phyloP scores from a whole-genome alignment of 2,797 vertebrate genomes.

The Tenualosa ilisha region DNA sequence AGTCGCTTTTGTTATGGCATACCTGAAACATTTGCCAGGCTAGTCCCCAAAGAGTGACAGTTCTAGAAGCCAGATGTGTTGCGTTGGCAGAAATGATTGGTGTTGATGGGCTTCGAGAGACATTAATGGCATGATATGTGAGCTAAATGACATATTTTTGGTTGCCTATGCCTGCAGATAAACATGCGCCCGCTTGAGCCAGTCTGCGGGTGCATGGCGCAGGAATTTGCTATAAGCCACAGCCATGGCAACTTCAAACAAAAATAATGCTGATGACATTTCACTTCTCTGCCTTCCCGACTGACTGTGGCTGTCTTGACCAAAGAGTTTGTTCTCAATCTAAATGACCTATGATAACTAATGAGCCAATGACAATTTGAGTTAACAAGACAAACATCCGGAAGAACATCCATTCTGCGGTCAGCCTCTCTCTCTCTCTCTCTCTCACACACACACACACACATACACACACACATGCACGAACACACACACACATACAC shows the following conservation, averaged over 20 bases:
- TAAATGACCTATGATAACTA: neutral
- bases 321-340: slow-evolving; percentile 10
- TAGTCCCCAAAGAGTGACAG: neutral
- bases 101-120: neutral
- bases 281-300: neutral
- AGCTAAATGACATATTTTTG: neutral
- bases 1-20: neutral
- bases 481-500: neutral
- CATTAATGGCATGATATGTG: neutral
- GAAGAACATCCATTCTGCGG: neutral
- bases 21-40: neutral
- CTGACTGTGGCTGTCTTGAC: neutral
- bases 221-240: neutral
- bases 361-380: slow-evolving; percentile 2
- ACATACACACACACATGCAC: neutral
- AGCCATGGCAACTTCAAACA: slow-evolving; percentile 1
- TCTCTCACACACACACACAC: neutral
- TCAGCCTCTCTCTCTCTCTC: neutral
- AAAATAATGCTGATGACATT: slow-evolving; percentile 12
- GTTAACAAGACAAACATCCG: neutral
- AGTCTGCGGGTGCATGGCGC: neutral
- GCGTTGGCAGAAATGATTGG: neutral
- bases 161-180: neutral
- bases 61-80: neutral
- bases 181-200: neutral